Conservation (phyloP, 2,797 vertebrate species). For the Momotus momota region DNA sequence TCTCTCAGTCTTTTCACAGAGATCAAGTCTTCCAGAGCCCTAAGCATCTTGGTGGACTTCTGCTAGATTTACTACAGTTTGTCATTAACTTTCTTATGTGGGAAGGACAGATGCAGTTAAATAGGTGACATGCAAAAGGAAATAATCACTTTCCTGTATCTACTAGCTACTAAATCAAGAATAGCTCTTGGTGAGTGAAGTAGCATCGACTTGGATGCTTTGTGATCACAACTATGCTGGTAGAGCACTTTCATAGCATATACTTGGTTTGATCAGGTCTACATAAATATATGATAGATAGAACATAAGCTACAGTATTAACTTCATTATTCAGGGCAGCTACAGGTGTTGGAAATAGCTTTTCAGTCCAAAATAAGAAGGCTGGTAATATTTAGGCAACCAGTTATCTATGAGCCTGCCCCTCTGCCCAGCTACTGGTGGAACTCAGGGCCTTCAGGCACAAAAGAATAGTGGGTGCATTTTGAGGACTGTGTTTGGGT, state of each 20-base stretch:
- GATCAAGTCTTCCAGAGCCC: neutral
- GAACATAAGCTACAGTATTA: neutral
- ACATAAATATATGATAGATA: neutral
- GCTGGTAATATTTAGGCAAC: neutral
- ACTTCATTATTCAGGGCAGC: neutral
- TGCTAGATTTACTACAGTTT: neutral
- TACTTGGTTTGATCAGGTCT: neutral
- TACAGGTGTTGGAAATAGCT: neutral
- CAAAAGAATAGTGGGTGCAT: rapidly evolving
- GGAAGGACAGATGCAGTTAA: neutral
- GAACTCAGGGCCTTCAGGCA: neutral
- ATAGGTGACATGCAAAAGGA: neutral
- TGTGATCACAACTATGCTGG: neutral
- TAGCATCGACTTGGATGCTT: neutral
- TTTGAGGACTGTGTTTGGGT: neutral
- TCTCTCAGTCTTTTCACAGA: neutral
- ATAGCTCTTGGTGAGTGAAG: neutral
- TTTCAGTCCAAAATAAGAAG: neutral
- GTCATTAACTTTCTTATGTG: neutral
- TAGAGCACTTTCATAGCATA: neutral
- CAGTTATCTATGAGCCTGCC: neutral
- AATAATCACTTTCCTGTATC: neutral
- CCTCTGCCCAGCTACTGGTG: rapidly evolving
- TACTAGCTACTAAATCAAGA: neutral
- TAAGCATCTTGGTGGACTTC: neutral